Conservation (phyloP, 2,113 vertebrate genomes). For the Himantopus leucocephalus region DNA sequence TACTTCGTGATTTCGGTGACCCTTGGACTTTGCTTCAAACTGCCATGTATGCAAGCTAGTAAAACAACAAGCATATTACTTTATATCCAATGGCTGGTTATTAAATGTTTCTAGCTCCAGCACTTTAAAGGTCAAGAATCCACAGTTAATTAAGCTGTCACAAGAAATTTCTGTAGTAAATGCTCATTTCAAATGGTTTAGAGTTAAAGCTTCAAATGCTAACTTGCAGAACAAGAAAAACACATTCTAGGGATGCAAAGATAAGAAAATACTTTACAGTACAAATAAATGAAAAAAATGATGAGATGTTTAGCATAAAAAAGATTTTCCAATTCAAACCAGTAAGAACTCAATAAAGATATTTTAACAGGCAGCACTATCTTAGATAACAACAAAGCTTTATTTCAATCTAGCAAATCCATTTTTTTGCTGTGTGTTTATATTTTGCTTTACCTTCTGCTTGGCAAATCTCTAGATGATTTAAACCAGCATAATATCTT, state of each 20-base stretch:
- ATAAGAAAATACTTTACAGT: conserved; percentile 23
- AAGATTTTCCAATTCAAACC: background rate
- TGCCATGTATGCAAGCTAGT: conserved; percentile 41
- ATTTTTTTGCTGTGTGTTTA: background rate
- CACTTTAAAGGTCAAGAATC: conserved; percentile 63
- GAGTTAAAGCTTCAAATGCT: conserved; percentile 12
- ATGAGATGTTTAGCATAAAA: background rate
- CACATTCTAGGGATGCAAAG: background rate
- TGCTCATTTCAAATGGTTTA: background rate
- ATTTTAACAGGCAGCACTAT: background rate
- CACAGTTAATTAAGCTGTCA: conserved; percentile 46
- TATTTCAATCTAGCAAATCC: background rate
- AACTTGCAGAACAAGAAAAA: conserved; percentile 38
- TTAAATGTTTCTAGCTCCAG: conserved; percentile 35
- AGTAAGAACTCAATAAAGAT: background rate
- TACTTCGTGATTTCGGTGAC: conserved; percentile 33
- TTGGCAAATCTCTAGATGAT: background rate
- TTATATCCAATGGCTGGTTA: conserved; percentile 32
- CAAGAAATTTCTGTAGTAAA: conserved; percentile 17
- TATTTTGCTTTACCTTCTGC: conserved; percentile 3
- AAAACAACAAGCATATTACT: conserved; percentile 43
- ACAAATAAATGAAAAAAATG: background rate
- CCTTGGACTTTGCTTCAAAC: conserved; percentile 66
- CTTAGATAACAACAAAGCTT: background rate
- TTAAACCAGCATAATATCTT: background rate